Evolutionary conservation across 2,888 invertebrate genomes (phyloP).

Genomic region (Mactromeris polynyma): DNA sequence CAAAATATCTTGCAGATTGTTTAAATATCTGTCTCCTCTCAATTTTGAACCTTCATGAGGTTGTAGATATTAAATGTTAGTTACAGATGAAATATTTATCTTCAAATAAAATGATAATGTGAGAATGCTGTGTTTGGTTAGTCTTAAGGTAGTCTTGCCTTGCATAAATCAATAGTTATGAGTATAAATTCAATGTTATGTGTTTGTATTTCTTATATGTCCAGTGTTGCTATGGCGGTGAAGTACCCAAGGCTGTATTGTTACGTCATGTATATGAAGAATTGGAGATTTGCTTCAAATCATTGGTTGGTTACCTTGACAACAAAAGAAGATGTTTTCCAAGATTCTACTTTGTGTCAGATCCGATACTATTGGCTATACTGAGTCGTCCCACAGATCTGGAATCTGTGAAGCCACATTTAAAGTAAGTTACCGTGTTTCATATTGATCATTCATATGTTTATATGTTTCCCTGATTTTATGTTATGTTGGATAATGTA

Average conservation of each 20-base stretch:
- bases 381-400: conserved; percentile 85
- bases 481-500: too few relatives aligned
- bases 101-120: too few relatives aligned
- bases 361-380: conserved; percentile 85
- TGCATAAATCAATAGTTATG: too few relatives aligned
- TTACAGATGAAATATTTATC: too few relatives aligned
- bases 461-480: too few relatives aligned
- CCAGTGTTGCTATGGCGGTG: conserved; percentile 87
- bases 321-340: conserved; percentile 86
- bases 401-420: conserved; percentile 86
- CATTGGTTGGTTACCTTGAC: conserved; percentile 86
- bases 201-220: background rate
- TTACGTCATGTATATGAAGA: conserved; percentile 86
- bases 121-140: too few relatives aligned
- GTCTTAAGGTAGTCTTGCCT: too few relatives aligned
- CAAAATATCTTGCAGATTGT: too few relatives aligned
- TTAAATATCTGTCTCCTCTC: too few relatives aligned
- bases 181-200: background rate
- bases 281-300: conserved; percentile 87
- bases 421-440: conserved; percentile 84
- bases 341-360: conserved; percentile 87
- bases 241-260: conserved; percentile 86
- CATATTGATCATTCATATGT: too few relatives aligned
- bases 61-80: too few relatives aligned
- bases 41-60: too few relatives aligned